Evolutionary conservation across 2,113 vertebrate species (phyloP).

Genomic region (Phaethon lepturus): DNA sequence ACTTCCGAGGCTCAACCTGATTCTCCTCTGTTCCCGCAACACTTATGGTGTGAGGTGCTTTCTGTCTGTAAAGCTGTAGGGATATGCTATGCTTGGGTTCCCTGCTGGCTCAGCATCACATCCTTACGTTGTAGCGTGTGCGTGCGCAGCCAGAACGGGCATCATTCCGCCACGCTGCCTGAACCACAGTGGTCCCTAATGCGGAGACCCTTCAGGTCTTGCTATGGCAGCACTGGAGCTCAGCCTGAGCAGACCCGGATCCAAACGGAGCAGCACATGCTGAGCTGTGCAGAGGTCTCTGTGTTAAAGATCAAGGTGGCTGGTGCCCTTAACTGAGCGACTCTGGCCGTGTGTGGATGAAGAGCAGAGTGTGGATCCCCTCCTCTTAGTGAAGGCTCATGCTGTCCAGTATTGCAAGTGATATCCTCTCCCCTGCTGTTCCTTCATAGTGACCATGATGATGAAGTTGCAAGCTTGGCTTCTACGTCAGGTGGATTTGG

Average conservation of each 20-base stretch:
- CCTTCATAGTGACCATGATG: constrained; percentile 89
- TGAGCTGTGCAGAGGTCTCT: not conserved
- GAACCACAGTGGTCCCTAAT: not conserved
- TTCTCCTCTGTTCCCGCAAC: not conserved
- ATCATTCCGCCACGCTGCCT: fast-evolving
- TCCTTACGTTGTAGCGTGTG: not conserved
- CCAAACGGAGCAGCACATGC: not conserved
- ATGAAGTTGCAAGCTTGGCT: constrained; percentile 91
- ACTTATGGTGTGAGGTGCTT: not conserved
- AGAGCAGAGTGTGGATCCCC: not conserved
- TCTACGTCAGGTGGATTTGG: constrained; percentile 87
- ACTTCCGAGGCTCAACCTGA: not conserved
- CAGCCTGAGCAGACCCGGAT: not conserved
- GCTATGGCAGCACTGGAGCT: fast-evolving
- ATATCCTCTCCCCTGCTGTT: not conserved
- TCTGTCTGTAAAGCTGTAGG: not conserved
- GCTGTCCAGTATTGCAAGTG: not conserved
- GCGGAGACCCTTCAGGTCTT: not conserved
- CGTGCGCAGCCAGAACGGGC: not conserved
- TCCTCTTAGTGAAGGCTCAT: not conserved
- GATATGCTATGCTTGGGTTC: not conserved
- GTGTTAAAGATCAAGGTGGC: not conserved
- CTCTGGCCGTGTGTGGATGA: not conserved
- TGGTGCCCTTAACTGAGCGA: fast-evolving
- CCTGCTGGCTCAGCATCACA: not conserved